phyloP scores from a whole-genome alignment of 2,888 invertebrate genomes.

The Unio delphinus region DNA sequence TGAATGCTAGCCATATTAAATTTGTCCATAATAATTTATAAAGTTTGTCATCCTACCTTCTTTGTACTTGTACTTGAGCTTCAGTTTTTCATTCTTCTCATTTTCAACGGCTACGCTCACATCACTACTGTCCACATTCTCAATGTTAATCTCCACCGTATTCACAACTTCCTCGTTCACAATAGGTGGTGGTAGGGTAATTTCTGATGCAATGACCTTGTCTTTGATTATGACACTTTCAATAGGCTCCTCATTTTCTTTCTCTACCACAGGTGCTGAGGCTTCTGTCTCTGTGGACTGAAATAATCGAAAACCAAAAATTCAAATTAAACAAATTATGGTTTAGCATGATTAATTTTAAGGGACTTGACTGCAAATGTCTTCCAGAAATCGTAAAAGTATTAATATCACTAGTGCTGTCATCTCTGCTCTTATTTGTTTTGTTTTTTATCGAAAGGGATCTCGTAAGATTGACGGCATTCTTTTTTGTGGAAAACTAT shows the following conservation, averaged over 20 bases:
- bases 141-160: slow-evolving; percentile 41
- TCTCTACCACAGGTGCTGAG: slow-evolving; percentile 10
- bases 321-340: too few relatives aligned
- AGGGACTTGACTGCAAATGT: too few relatives aligned
- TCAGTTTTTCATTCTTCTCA: slow-evolving; percentile 9
- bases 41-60: slow-evolving; percentile 41
- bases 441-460: too few relatives aligned
- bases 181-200: background rate
- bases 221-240: background rate
- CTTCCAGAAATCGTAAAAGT: too few relatives aligned
- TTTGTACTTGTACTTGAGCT: slow-evolving; percentile 50
- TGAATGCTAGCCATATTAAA: too few relatives aligned
- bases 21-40: too few relatives aligned
- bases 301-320: too few relatives aligned
- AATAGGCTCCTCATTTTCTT: slow-evolving; percentile 7
- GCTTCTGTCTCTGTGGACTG: slow-evolving; percentile 4
- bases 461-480: too few relatives aligned
- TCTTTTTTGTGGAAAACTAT: too few relatives aligned
- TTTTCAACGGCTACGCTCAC: slow-evolving; percentile 23
- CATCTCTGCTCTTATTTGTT: too few relatives aligned
- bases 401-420: too few relatives aligned
- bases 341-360: too few relatives aligned
- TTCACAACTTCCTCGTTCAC: slow-evolving; percentile 12
- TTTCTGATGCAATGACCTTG: slow-evolving; percentile 4
- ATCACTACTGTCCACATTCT: slow-evolving; percentile 34